phyloP scores from a whole-genome alignment of 2,113 vertebrate species.

The Dasyprocta punctata region DNA sequence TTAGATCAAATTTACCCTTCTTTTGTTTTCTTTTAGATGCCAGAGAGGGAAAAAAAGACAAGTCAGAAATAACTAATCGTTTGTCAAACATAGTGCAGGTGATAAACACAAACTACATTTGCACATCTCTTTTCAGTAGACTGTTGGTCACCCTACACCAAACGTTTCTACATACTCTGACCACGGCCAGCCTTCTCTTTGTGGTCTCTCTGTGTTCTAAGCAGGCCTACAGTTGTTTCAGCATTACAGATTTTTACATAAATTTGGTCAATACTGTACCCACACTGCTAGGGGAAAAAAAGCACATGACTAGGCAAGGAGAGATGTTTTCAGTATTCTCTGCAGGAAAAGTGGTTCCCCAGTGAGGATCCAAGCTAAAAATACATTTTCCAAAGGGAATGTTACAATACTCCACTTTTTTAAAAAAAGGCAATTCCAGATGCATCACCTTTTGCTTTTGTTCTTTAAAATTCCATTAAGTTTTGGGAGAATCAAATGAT shows the following conservation, averaged over 20 bases:
- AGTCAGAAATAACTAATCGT: not conserved
- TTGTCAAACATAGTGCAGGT: not conserved
- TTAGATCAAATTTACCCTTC: not conserved
- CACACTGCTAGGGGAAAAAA: not conserved
- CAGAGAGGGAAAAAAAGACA: not conserved
- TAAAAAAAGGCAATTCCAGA: not conserved
- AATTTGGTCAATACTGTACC: not conserved
- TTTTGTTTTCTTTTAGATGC: not conserved
- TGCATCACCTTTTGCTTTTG: not conserved
- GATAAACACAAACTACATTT: not conserved
- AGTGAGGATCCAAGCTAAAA: not conserved
- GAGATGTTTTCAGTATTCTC: not conserved
- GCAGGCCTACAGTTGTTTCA: not conserved
- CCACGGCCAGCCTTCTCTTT: fast-evolving
- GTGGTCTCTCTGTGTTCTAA: not conserved
- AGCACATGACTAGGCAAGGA: not conserved
- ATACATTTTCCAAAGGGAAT: not conserved
- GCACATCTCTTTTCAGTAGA: not conserved
- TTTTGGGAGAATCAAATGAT: not conserved
- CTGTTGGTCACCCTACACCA: not conserved
- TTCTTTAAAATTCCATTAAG: not conserved
- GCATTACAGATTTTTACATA: not conserved
- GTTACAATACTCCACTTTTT: not conserved
- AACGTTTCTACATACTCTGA: not conserved
- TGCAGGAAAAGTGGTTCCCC: not conserved